These are phyloP conservation scores for Colius striatus DNA, from an alignment of 2,113 vertebrate genomes.

Conservation along the genomic window DNA sequence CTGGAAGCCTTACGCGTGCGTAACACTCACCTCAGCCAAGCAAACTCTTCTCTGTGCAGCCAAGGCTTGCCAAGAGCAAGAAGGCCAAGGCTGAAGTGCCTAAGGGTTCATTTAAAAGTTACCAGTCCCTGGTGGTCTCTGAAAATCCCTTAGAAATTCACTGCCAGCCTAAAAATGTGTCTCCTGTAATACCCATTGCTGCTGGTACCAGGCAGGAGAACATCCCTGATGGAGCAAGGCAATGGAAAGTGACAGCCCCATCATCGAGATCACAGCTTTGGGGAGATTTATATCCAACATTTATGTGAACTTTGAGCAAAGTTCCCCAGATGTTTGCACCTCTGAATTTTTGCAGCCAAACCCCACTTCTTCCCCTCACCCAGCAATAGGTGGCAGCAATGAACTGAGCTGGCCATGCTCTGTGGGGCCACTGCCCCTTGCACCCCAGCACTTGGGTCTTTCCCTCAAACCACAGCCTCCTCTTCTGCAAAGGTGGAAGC, in stretches of 20 bases:
- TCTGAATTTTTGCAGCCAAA: not conserved
- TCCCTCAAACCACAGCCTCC: not conserved
- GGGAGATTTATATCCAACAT: not conserved
- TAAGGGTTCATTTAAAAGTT: not conserved
- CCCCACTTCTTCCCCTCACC: not conserved
- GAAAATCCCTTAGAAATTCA: not conserved
- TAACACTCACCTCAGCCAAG: fast-evolving
- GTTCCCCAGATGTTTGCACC: not conserved
- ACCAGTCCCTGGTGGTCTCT: not conserved
- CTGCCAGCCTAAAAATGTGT: not conserved
- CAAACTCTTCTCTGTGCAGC: not conserved
- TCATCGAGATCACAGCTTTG: not conserved
- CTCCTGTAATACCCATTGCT: fast-evolving
- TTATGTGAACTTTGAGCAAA: not conserved
- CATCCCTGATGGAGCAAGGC: not conserved
- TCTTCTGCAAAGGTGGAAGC: not conserved
- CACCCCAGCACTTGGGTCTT: fast-evolving
- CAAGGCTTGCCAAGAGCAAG: not conserved
- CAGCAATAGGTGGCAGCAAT: not conserved
- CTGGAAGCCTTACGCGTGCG: not conserved
- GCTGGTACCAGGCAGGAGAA: not conserved
- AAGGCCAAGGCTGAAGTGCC: fast-evolving
- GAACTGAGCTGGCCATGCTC: not conserved
- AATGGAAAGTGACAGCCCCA: not conserved
- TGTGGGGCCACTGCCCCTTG: not conserved